Percentiles rank a stretch among this genome's conserved stretches.
phyloP scores from a whole-genome alignment of 2,113 vertebrate species.

The Percina caprodes region DNA sequence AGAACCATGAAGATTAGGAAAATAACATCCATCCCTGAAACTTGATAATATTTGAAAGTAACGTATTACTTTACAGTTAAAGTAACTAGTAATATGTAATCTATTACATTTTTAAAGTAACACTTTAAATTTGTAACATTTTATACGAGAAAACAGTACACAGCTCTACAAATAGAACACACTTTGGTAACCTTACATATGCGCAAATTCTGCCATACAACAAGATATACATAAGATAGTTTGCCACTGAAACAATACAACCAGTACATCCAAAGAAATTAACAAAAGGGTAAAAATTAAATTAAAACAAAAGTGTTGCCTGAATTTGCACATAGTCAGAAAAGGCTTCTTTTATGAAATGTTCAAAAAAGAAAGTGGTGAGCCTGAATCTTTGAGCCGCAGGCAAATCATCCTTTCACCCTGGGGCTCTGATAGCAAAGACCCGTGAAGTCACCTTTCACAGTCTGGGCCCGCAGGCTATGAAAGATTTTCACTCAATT shows the following conservation, averaged over 20 bases:
- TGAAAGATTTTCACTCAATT: not conserved
- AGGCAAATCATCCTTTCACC: slow-evolving; percentile 44
- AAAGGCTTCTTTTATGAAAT: slow-evolving; percentile 34
- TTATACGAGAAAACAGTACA: no score
- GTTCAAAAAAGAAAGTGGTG: slow-evolving; percentile 27
- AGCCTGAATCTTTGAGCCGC: slow-evolving; percentile 34
- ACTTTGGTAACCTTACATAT: no score
- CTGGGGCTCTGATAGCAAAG: slow-evolving; percentile 44
- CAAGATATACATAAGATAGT: not conserved
- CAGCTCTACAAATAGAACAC: no score
- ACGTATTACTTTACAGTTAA: no score
- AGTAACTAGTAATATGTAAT: no score
- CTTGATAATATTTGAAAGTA: no score
- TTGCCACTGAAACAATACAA: not conserved
- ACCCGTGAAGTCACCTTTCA: slow-evolving; percentile 45
- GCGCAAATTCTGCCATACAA: not conserved
- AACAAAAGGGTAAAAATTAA: not conserved
- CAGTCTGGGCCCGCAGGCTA: slow-evolving; percentile 16
- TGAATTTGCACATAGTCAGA: slow-evolving; percentile 8
- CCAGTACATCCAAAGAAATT: slow-evolving; percentile 4
- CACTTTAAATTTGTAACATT: no score
- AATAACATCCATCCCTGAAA: not conserved
- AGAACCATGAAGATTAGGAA: not conserved
- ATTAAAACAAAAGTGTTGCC: not conserved
- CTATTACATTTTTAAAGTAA: no score